Base-by-base conservation (phyloP, 1,140 invertebrate species). In the Physella acuta region DNA sequence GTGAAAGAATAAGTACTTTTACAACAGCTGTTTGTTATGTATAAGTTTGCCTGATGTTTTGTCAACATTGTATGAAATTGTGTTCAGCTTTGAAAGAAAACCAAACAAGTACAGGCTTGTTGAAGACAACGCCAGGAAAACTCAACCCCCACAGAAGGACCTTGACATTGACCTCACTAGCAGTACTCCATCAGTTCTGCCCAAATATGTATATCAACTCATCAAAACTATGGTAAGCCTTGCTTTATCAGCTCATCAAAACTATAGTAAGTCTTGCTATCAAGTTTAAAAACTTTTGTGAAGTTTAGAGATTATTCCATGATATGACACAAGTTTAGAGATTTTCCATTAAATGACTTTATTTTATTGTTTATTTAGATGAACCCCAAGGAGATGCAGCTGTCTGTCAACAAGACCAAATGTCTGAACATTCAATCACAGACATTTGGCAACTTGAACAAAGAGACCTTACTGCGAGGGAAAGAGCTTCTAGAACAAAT, bases 21-120 rank as follows among this genome's bases (percentile, higher is more conserved):
- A n/a, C n/a, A n/a, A n/a, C n/a, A n/a, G n/a, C n/a, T n/a, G n/a
- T n/a, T n/a, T n/a, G n/a, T n/a, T n/a, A n/a, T n/a, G n/a, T n/a
- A n/a, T n/a, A n/a, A 44, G 39, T 44, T 44, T 44, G 39, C 20
- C 39, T 44, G 39, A 11, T 44, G 39, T 11, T 44, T 11, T 44
- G 39, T 44, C 39, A 44, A 44, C 39, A 44, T 44, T 44, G 8
- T 44, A 11, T 44, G 26, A 14, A 16, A 4, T 16, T 24, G 24
- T 37, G 30, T 53, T 16, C 62, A 81, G 76, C 20, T 81, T 81
- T 76, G 73, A 76, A 59, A 75, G 73, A 33, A 75, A 79, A 70
- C 75, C 81, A 17, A 84, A 83, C 68, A 88, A 87, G 68, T 88
- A 88, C 71, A 76, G 84, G n/a, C 71, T 88, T n/a, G 82, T 88